Conservation (phyloP, 2,113 vertebrate species). For the Cheirogaleus medius region DNA sequence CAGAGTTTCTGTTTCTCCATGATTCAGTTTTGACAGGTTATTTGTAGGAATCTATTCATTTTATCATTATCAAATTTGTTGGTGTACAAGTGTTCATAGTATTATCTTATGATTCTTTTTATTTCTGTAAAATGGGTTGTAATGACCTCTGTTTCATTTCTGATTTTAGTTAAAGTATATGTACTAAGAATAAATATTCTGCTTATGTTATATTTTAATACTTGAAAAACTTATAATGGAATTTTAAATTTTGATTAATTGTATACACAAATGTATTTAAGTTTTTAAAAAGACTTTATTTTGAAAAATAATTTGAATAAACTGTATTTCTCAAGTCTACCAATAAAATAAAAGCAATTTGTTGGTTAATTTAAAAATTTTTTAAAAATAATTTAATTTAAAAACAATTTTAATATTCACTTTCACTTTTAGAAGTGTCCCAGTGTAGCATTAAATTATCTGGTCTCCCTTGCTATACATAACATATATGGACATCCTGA, state of each 20-base stretch:
- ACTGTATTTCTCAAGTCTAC: not conserved
- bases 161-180: not conserved
- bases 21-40: not conserved
- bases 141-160: not conserved
- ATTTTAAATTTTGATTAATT: not conserved
- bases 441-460: not conserved
- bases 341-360: not conserved
- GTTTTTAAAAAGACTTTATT: not conserved
- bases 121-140: not conserved
- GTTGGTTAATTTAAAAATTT: not conserved
- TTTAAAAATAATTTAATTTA: not conserved
- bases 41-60: not conserved
- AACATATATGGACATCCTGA: not conserved
- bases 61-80: not conserved
- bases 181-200: not conserved
- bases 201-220: not conserved
- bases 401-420: not conserved
- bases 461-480: not conserved
- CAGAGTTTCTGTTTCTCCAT: not conserved
- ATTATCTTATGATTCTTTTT: not conserved
- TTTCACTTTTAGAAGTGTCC: not conserved
- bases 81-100: not conserved
- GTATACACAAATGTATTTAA: not conserved
- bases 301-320: not conserved
- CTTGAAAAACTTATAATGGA: not conserved